Base-by-base conservation (phyloP, 2,113 vertebrate genomes). In the Psephotus haematonotus region DNA sequence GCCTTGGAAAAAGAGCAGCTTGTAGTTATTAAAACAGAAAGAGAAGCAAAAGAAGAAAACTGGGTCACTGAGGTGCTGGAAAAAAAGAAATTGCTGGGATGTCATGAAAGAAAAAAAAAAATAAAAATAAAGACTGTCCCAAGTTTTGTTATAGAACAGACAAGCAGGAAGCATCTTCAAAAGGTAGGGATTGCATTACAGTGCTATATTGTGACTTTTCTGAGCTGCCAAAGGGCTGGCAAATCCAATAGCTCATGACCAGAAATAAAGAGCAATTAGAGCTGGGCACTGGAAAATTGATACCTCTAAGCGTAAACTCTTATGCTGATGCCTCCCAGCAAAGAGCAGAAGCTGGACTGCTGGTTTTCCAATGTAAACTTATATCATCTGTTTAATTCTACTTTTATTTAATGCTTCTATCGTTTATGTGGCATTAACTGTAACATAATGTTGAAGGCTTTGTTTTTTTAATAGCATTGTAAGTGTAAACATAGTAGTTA, bases 401-500 rank as follows among this genome's bases (percentile, higher is more conserved):
- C 59, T 95, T 74, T 82, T 96, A 91, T 96, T 92, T 87, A 97
- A 94, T 88, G 50, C 53, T 86, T 72, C 70, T 97, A 50, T 95
- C 91, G 79, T 91, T 96, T 77, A 71, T 64, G 57, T 74, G 67
- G 82, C 86, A 93, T 95, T 90, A 82, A 95, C 74, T 97, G 96
- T 85, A 97, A 95, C 97, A 83, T 74, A 96, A 94, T 95, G 90
- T 82, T 95, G 69, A 94, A 95, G 76, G 86, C 29, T 86, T 95
- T 76, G 77, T 55, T 94, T 70, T 70, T 95, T 75, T 92, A 96
- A 96, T 94, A 75, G 76, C 46, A 15, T 92, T 37, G 4, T 95
- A 94, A 95, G 94, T 97, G 86, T 90, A 96, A 97, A 95, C 88
- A 70, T 90, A 97, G 90, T 95, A 90, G 63, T 94, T 95, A 92